Evolutionary conservation across 2,113 vertebrate genomes (phyloP), one percentile per base, ranked within the genome.

Genomic region (Siphamia tubifer): DNA sequence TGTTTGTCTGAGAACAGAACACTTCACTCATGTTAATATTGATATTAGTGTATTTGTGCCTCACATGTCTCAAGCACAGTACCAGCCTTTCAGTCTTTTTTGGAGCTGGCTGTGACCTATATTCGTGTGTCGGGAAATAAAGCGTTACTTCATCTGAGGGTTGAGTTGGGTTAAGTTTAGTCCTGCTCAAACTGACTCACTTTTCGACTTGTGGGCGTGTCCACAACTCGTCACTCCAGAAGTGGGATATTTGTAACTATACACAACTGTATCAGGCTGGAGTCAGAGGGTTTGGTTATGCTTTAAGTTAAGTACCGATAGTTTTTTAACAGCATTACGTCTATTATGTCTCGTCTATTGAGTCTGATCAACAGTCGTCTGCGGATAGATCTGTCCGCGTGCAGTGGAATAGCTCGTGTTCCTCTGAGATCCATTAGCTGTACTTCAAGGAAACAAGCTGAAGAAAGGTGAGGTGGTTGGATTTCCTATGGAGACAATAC

Each of bases 261-360:
- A 12, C 48, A 0, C n/a, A 0, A 4, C 58, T 27, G 65, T 8
- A 0, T 17, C 7, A 55, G 34, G 58, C 17, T 58, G 38, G 25
- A 28, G 7, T 20, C 19, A 40, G 47, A 62, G 36, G 54, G 38
- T 54, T 2, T 15, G 42, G 5, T 32, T 12, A 28, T 55, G 52
- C 10, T 63, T 45, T 44, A 23, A 73, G 24, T 8, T 23, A 15
- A 17, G 16, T 23, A 21, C 5, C n/a, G n/a, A n/a, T 4, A 28
- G 6, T 27, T 23, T 21, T 4, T 16, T 52, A 58, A 12, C 8
- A 24, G 19, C 1, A 39, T 11, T 15, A 13, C 4, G 21, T 54
- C 6, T 48, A 16, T 16, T 1, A 93, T 92, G 91, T 74, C 82
- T 17, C 72, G 79, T 13, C 49, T 91, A 30, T 58, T 91, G 11